phyloP scores from a whole-genome alignment of 2,113 vertebrate species.

The Grammomys dolichurus region DNA sequence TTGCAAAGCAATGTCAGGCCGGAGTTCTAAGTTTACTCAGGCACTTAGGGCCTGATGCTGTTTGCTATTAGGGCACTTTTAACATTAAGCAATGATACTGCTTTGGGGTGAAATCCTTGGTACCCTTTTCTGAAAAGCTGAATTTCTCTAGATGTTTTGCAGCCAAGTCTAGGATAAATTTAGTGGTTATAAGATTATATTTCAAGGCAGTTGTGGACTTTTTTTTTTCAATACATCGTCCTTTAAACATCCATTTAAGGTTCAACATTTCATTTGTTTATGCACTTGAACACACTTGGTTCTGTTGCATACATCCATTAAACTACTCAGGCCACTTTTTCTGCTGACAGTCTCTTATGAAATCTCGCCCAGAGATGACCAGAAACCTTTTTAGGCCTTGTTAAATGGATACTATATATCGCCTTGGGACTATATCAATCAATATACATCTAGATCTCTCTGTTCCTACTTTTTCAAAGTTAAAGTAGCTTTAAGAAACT shows the following conservation, averaged over 20 bases:
- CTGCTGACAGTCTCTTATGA: conserved; percentile 15
- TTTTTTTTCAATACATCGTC: conserved; percentile 30
- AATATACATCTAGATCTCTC: not conserved
- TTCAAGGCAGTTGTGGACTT: conserved; percentile 42
- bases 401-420: conserved; percentile 19
- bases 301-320: not conserved
- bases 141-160: conserved; percentile 47
- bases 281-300: conserved; percentile 18
- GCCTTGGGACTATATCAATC: not conserved
- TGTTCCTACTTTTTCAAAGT: not conserved
- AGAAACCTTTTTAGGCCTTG: not conserved
- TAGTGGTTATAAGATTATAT: conserved; percentile 25
- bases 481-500: not conserved
- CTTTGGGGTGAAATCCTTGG: not conserved
- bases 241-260: conserved; percentile 14
- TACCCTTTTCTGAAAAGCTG: conserved; percentile 51
- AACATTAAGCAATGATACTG: not conserved
- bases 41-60: not conserved
- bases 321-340: not conserved
- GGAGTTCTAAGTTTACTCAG: conserved; percentile 6
- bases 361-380: conserved; percentile 38
- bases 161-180: conserved; percentile 52
- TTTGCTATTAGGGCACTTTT: not conserved
- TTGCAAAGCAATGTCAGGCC: not conserved
- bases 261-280: conserved; percentile 63